Base-by-base conservation (phyloP, 2,888 invertebrate species). In the Sinohyriopsis cumingii region DNA sequence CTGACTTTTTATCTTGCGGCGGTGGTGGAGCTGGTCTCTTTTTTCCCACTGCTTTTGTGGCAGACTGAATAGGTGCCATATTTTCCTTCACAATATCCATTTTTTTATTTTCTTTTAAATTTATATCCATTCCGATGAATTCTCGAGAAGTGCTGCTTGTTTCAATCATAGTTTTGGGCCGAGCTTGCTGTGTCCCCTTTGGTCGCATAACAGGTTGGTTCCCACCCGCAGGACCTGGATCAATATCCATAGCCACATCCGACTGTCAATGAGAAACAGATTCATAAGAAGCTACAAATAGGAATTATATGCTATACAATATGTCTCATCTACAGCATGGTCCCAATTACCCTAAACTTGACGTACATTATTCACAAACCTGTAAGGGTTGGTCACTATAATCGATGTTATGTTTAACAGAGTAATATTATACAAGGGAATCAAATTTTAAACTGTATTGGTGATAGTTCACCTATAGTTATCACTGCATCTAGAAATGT, bases 11-110 rank as follows among this genome's bases (percentile, higher is more conserved):
- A 9, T 78, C 78, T 60, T 73, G 66, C 9, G 87, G 84, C 5
- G 88, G 88, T 1, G 87, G 86, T 89, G 83, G 93, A 84, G 85
- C 91, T 60, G 74, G 85, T 61, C 84, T 80, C 75, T 85, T 86
- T 79, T 87, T 87, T 56, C 80, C 75, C 20, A 73, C 70, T 69
- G 76, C 72, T 76, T 82, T 77, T 72, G 73, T 89, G 28, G 77
- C 79, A 18, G 73, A 67, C 12, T 57, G 57, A 55, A 61, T 25
- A 22, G 61, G 61, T 20, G 53, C 54, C 25, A 62, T 60, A 18
- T 65, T 62, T 24, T 22, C 54, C 53, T 67, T 63, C 24, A 65
- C 22, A 53, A 18, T 63, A 45, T 71, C 71, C 20, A 57, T 45
- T 61, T 69, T 69, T 53, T 59, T 55, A 64, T 73, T 77, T 77